phyloP scores from a whole-genome alignment of 2,888 invertebrate species.

The Cataglyphis albicans region DNA sequence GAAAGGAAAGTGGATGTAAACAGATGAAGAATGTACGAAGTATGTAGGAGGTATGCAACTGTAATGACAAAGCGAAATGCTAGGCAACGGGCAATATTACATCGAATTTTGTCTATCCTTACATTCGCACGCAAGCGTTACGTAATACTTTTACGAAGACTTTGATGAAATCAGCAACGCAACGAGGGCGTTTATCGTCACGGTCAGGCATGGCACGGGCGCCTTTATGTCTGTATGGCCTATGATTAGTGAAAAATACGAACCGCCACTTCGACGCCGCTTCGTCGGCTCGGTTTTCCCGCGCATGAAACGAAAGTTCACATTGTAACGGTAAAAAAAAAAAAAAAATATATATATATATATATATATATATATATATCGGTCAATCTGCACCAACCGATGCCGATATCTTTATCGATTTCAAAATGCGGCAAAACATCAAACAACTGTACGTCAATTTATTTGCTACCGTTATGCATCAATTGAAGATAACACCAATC shows the following conservation, averaged over 20 bases:
- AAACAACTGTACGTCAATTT: conserved; percentile 25
- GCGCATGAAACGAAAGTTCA: background rate
- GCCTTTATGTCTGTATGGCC: conserved; percentile 59
- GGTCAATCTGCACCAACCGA: background rate
- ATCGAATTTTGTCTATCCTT: conserved; percentile 42
- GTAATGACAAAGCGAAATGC: conserved; percentile 43
- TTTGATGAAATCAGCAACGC: conserved; percentile 56
- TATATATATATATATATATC: conserved; percentile 2
- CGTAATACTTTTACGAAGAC: conserved; percentile 17
- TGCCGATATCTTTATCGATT: conserved; percentile 28
- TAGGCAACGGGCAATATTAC: conserved; percentile 21
- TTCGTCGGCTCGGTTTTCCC: conserved; percentile 30
- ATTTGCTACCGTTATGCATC: conserved; percentile 17
- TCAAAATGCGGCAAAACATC: conserved; percentile 30
- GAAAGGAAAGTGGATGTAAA: conserved; percentile 45
- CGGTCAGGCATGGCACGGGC: conserved; percentile 43
- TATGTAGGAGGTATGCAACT: conserved; percentile 27
- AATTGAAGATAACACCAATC: conserved; percentile 37
- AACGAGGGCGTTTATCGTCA: conserved; percentile 44
- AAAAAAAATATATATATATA: too few species aligned
- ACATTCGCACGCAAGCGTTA: conserved; percentile 1
- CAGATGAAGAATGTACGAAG: background rate
- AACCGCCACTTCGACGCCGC: conserved; percentile 44
- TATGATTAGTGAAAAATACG: conserved; percentile 67
- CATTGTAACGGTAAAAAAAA: background rate